phyloP scores from a whole-genome alignment of 2,113 vertebrate species.

The Neolamprologus falcicula region DNA sequence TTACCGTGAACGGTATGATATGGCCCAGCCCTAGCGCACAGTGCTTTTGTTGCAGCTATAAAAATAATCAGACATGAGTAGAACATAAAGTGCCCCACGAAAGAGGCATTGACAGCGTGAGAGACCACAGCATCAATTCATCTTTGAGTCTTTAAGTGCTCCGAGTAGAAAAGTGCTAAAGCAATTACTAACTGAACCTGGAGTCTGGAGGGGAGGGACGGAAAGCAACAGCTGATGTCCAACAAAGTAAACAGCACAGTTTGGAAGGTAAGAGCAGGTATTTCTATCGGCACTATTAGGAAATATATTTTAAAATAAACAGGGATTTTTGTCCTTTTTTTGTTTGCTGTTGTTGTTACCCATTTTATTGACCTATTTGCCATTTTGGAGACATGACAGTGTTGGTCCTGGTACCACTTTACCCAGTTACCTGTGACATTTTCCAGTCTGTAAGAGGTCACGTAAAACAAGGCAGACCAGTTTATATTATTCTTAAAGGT shows the following conservation, averaged over 20 bases:
- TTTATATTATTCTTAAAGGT: not conserved
- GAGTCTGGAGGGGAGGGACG: not conserved
- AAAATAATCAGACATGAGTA: not conserved
- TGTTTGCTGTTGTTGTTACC: not conserved
- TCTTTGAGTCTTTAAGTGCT: not conserved
- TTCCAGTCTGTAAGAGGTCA: not conserved
- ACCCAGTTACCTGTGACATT: not conserved
- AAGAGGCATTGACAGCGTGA: not conserved
- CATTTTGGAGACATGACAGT: not conserved
- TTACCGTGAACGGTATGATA: fast-evolving
- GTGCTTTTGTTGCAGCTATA: not conserved
- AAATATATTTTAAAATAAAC: not conserved
- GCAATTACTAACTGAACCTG: not conserved
- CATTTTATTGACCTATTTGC: not conserved
- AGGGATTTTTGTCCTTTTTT: not conserved
- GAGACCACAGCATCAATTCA: not conserved
- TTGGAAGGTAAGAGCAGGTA: not conserved
- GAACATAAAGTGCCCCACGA: not conserved
- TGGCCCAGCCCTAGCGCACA: not conserved
- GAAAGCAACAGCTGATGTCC: not conserved
- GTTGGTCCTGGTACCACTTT: not conserved
- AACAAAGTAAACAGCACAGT: not conserved
- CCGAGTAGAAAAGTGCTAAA: not conserved
- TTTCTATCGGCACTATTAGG: not conserved
- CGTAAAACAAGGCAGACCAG: not conserved